Base-by-base conservation (phyloP, 1,140 invertebrate species). In the Leptinotarsa defecta region DNA sequence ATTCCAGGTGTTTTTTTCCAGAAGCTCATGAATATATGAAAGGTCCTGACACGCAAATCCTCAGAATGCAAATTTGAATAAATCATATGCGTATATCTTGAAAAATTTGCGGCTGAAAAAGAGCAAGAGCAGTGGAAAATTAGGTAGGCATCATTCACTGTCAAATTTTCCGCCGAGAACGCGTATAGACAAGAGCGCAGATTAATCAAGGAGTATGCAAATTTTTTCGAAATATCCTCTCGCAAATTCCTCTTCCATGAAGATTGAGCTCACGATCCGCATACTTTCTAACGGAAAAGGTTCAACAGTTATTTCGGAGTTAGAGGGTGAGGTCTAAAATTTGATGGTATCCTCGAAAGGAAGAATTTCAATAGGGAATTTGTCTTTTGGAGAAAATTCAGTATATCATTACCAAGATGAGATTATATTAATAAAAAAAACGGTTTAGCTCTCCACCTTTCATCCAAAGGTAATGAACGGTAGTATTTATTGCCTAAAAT, bases 1-100 rank as follows among this genome's bases (percentile, higher is more conserved):
- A 57, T 57, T 57, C n/a, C 52, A 57, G 15, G 52, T 57, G 52
- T 17, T 57, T 57, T 57, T 57, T 15, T 17, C 52, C 52, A 57
- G n/a, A 19, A 57, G n/a, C 52, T 57, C 52, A 57, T 57, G 52
- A 57, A 57, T 57, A 57, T 57, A 57, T 57, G n/a, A 57, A 57
- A 57, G 52, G 52, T 17, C 6, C 15, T 57, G 52, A 57, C 52
- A 57, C 52, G 52, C 52, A 57, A 57, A 57, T 57, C 52, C 52
- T 57, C 17, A 57, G 15, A 57, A 57, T 57, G 52, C 52, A 57
- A 57, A 57, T 57, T 57, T 57, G 52, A 57, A 57, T 57, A 19
- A 57, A 57, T 57, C 52, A 17, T 57, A 57, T 57, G 52, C 52
- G 52, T 57, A 57, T 57, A 57, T 57, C 52, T 19, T 57, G 52